Conservation (phyloP, 2,113 vertebrate species). For the Promerops cafer region DNA sequence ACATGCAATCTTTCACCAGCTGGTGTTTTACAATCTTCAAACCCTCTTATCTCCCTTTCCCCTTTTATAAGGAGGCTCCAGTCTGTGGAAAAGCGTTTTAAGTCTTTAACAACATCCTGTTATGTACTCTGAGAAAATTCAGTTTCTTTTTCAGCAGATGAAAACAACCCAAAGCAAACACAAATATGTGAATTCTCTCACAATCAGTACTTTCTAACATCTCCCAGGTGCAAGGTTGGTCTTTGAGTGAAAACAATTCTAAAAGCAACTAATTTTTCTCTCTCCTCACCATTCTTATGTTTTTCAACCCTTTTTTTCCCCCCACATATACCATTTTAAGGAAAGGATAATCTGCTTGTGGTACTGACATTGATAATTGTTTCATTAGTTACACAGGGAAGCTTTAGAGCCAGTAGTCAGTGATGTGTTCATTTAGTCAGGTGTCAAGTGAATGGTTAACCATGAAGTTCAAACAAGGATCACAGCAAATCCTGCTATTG, state of each 20-base stretch:
- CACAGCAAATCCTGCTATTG: background rate
- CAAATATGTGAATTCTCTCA: background rate
- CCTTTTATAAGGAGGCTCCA: background rate
- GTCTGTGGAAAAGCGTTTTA: background rate
- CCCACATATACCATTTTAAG: background rate
- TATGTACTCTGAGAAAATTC: background rate
- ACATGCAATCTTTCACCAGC: background rate
- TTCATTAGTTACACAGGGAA: background rate
- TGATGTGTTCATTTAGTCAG: background rate
- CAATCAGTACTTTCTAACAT: background rate
- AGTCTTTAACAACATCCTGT: background rate
- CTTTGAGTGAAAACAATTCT: background rate
- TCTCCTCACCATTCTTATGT: background rate
- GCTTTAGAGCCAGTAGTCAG: background rate
- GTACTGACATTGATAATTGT: background rate
- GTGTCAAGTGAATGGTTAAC: background rate
- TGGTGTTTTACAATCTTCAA: background rate
- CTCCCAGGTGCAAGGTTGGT: background rate
- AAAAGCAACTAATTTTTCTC: background rate
- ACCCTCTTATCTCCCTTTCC: background rate
- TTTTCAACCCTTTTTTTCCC: rapidly evolving
- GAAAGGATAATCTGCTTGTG: background rate
- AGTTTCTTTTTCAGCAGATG: background rate
- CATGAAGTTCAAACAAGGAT: background rate
- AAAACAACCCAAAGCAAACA: background rate